These are phyloP conservation scores for Myotis lucifugus DNA, from an alignment of 2,113 vertebrate genomes.

Conservation along the genomic window DNA sequence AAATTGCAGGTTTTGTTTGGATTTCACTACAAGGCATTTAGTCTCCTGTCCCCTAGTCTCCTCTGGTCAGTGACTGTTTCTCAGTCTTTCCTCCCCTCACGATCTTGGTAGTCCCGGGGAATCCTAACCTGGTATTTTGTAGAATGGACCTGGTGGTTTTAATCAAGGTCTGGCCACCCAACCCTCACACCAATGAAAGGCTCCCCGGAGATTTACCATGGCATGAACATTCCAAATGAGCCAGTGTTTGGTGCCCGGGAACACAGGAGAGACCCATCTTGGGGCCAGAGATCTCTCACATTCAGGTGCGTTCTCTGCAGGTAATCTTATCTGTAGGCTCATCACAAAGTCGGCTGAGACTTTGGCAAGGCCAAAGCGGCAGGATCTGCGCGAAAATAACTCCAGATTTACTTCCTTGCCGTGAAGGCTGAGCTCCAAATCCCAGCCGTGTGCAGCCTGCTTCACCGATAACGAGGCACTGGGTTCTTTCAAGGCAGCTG, in stretches of 20 bases:
- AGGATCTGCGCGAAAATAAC: not conserved
- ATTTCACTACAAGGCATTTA: not conserved
- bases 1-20: not conserved
- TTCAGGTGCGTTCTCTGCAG: not conserved
- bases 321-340: not conserved
- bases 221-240: not conserved
- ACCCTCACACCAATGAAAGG: not conserved
- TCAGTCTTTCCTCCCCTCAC: not conserved
- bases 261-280: not conserved
- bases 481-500: conserved; percentile 72
- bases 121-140: not conserved
- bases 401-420: not conserved
- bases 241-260: not conserved
- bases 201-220: not conserved
- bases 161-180: not conserved
- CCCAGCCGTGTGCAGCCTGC: not conserved
- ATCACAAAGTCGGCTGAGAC: not conserved
- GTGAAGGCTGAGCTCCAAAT: conserved; percentile 40
- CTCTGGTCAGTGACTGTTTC: not conserved
- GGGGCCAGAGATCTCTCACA: not conserved
- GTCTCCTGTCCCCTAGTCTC: not conserved
- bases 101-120: not conserved
- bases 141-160: not conserved
- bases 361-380: not conserved
- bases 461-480: conserved; percentile 59